These are phyloP conservation scores for Cantharis rustica DNA, from an alignment of 2,888 invertebrate species.

Conservation along the genomic window DNA sequence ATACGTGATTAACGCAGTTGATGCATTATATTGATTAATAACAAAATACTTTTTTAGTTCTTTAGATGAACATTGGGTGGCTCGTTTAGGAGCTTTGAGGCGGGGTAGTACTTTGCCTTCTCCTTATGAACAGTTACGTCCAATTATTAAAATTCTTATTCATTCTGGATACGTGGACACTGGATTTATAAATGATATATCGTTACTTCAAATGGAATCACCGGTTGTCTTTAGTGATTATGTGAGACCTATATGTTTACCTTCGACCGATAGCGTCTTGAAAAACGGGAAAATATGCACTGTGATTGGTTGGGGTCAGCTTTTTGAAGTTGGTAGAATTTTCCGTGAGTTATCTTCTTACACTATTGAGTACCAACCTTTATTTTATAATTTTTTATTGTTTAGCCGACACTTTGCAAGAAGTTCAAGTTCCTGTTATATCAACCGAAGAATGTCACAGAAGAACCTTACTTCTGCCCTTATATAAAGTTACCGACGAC, in stretches of 20 bases:
- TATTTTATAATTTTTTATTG: constrained; percentile 11
- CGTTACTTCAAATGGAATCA: constrained; percentile 66
- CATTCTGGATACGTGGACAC: constrained; percentile 77
- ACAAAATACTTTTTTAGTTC: constrained; percentile 58
- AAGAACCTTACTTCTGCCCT: constrained; percentile 72
- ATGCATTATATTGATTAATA: neutral
- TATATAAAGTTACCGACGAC: constrained; percentile 77
- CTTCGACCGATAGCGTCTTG: constrained; percentile 63
- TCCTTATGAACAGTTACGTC: constrained; percentile 74
- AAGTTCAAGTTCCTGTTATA: constrained; percentile 79
- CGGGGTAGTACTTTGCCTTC: constrained; percentile 75
- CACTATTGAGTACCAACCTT: neutral
- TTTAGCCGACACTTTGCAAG: constrained; percentile 80
- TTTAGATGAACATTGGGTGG: constrained; percentile 78
- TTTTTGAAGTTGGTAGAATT: constrained; percentile 77
- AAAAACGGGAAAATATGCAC: constrained; percentile 73
- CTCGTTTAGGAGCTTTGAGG: constrained; percentile 74
- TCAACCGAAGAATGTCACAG: constrained; percentile 78
- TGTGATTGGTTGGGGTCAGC: constrained; percentile 81
- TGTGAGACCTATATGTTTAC: constrained; percentile 69
- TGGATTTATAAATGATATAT: constrained; percentile 80
- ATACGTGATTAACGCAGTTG: constrained; percentile 32
- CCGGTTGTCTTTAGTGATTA: constrained; percentile 66
- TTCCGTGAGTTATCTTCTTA: constrained; percentile 67
- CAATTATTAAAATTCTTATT: constrained; percentile 67